Evolutionary conservation across 2,797 vertebrate genomes (phyloP).

Genomic region (Lerista edwardsae): DNA sequence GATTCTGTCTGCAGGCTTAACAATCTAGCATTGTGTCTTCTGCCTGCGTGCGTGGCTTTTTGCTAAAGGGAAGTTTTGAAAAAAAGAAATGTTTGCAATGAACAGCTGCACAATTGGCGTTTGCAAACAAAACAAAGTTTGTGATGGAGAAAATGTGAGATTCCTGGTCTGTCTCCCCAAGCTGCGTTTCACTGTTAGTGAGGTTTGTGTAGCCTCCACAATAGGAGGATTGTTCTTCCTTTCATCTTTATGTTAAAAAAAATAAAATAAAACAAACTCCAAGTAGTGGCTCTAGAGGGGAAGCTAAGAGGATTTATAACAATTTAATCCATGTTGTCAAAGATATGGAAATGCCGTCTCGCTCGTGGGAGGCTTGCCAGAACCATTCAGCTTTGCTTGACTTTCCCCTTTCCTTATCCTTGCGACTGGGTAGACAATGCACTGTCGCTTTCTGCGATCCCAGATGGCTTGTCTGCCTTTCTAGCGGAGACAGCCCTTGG

Average conservation of each 20-base stretch:
- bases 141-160: background rate
- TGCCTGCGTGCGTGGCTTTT: background rate
- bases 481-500: background rate
- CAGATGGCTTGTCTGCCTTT: background rate
- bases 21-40: background rate
- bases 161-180: background rate
- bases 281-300: background rate
- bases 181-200: background rate
- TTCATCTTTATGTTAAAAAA: background rate
- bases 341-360: constrained; percentile 2
- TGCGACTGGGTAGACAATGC: background rate
- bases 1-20: too few species aligned
- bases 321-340: background rate
- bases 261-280: constrained; percentile 4
- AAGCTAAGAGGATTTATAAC: background rate
- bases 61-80: background rate
- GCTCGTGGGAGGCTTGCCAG: background rate
- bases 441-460: background rate
- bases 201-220: background rate
- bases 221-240: background rate
- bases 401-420: fast-evolving
- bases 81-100: background rate
- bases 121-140: background rate
- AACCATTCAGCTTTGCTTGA: background rate
- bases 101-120: background rate